Evolutionary conservation across 2,113 vertebrate species (phyloP).

Genomic region (Neogobius melanostomus): DNA sequence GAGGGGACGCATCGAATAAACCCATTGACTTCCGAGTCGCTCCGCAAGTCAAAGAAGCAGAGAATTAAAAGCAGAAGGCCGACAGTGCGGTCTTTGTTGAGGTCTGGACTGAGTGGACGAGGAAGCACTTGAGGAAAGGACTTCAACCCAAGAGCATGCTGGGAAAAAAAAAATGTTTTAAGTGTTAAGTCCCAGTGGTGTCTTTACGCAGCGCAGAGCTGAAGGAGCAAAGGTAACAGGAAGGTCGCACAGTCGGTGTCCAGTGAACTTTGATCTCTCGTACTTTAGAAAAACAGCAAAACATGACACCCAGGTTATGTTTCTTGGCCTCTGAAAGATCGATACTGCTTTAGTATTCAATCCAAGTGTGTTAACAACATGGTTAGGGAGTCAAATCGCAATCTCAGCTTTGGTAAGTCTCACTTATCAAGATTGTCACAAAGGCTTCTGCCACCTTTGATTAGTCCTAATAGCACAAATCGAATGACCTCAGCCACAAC

Average conservation of each 20-base stretch:
- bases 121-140: not conserved
- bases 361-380: not conserved
- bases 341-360: not conserved
- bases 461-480: no score
- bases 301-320: not conserved
- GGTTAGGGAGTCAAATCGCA: not conserved
- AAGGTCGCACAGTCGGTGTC: constrained; percentile 1
- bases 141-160: not conserved
- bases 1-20: no score
- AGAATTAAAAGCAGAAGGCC: constrained; percentile 1
- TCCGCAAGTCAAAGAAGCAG: not conserved
- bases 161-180: not conserved
- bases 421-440: no score
- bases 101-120: not conserved
- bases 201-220: not conserved
- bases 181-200: not conserved
- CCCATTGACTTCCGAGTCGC: not conserved
- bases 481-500: no score
- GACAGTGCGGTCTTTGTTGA: not conserved
- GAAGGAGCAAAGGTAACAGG: not conserved
- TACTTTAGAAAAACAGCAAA: not conserved
- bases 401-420: no score
- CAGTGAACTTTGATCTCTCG: not conserved
- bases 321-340: not conserved
- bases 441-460: no score